These are phyloP conservation scores for Galago senegalensis DNA, from an alignment of 2,797 vertebrate genomes.

Conservation along the genomic window DNA sequence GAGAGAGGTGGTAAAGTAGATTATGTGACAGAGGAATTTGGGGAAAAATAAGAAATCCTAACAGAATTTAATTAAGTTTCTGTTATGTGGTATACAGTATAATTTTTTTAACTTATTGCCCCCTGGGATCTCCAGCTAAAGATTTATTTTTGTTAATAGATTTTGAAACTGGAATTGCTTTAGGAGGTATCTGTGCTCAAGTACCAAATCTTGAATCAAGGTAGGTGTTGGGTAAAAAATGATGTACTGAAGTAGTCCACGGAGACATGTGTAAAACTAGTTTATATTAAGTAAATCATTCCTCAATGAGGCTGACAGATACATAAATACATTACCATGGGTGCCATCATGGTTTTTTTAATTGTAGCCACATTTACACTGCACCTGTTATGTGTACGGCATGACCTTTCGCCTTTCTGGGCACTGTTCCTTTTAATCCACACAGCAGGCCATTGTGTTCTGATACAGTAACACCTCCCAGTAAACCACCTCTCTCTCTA, in stretches of 20 bases:
- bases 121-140: not conserved
- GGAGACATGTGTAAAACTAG: not conserved
- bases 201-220: not conserved
- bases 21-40: not conserved
- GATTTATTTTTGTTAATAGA: not conserved
- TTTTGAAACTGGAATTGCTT: constrained; percentile 37
- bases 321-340: not conserved
- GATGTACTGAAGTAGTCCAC: not conserved
- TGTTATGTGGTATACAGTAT: not conserved
- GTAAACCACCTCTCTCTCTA: not conserved
- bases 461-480: not conserved
- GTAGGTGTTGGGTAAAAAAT: not conserved
- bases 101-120: not conserved
- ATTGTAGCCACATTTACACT: not conserved
- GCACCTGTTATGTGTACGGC: not conserved
- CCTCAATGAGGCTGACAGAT: not conserved
- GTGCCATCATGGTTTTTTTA: not conserved
- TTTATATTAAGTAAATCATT: not conserved
- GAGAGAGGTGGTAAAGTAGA: not conserved
- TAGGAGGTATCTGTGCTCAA: not conserved
- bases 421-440: constrained; percentile 31
- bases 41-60: not conserved
- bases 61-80: constrained; percentile 39
- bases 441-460: not conserved
- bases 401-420: not conserved